These are phyloP conservation scores for Aphelinus certus DNA, from an alignment of 1,140 invertebrate genomes.

Conservation along the genomic window DNA sequence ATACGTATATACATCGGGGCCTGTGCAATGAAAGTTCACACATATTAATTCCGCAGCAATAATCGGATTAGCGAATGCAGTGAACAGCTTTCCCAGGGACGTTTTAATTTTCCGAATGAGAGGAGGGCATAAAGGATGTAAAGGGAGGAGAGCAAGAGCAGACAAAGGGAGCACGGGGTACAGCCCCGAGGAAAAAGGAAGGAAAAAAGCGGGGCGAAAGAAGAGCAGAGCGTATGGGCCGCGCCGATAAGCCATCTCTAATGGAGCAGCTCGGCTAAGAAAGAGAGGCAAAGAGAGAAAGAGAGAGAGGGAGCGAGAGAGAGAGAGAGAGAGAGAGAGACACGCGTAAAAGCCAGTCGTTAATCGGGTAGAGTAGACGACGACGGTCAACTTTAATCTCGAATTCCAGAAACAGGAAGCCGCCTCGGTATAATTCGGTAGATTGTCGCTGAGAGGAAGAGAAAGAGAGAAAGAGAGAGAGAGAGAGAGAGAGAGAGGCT, in stretches of 20 bases:
- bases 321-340: constrained; percentile 27
- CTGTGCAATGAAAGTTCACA: no score
- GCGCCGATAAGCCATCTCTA: constrained; percentile 40
- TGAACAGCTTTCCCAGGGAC: not conserved
- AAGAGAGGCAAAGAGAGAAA: constrained; percentile 41
- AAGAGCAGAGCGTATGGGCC: constrained; percentile 21
- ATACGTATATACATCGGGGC: no score
- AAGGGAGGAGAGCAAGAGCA: not conserved
- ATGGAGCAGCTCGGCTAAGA: constrained; percentile 33
- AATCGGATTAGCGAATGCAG: constrained; percentile 6
- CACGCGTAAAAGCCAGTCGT: constrained; percentile 29
- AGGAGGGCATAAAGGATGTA: not conserved
- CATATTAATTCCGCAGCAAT: not conserved
- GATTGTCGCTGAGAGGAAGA: not conserved
- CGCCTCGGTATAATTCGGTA: constrained; percentile 15
- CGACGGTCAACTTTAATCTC: constrained; percentile 38
- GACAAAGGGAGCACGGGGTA: not conserved
- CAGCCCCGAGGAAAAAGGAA: not conserved
- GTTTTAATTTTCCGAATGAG: not conserved
- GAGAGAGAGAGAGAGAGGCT: constrained; percentile 19
- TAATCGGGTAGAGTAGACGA: constrained; percentile 35
- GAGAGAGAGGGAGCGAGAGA: constrained; percentile 12
- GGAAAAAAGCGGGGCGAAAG: not conserved
- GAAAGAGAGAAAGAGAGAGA: constrained; percentile 3
- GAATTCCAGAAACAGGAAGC: constrained; percentile 42